Base-by-base conservation (phyloP, 2,888 invertebrate species). In the Pterobdella sp. region DNA sequence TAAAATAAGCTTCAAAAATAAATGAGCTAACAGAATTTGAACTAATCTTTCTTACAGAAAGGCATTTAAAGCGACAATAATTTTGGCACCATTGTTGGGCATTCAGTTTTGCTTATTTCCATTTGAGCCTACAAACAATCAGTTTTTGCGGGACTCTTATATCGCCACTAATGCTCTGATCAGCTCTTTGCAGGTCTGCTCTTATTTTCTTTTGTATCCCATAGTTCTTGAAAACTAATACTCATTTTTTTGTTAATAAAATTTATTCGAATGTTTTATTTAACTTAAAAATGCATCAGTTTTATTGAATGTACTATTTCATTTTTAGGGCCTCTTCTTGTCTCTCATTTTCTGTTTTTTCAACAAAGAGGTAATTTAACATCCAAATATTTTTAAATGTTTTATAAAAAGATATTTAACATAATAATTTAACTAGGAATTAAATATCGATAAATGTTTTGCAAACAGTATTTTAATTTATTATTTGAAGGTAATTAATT, bases 91-190 rank as follows among this genome's bases (percentile, higher is more conserved):
- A 36, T 87, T 95, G 78, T 86, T 95, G 75, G 95, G 94, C 0
- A 87, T 94, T 72, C 93, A 94, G 85, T 94, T 92, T 84, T 87
- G 94, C 80, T 87, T 94, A 77, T 91, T 91, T 78, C 92, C 93
- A 32, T 91, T 93, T 84, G 88, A 91, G 77, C 94, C 74, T 1
- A 35, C 52, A 4, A 77, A 85, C 0, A 87, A 87, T 0, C 79
- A 80, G 29, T 72, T 76, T 10, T 76, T 77, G 4, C 70, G 77
- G 52, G 77, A 88, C 77, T 87, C 88, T 77, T 93, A 94, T 86
- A 91, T 92, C 84, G 88, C 92, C 81, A 87, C 90, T 77, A 90
- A 92, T 34, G 93, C 94, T 77, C 87, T 93, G 79, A 90, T 91
- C 68, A 90, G 91, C 75, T 93, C 94, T 74, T 90, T 93, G 84